Base-by-base conservation (phyloP, 2,888 invertebrate genomes). In the Dendrolimus houi region DNA sequence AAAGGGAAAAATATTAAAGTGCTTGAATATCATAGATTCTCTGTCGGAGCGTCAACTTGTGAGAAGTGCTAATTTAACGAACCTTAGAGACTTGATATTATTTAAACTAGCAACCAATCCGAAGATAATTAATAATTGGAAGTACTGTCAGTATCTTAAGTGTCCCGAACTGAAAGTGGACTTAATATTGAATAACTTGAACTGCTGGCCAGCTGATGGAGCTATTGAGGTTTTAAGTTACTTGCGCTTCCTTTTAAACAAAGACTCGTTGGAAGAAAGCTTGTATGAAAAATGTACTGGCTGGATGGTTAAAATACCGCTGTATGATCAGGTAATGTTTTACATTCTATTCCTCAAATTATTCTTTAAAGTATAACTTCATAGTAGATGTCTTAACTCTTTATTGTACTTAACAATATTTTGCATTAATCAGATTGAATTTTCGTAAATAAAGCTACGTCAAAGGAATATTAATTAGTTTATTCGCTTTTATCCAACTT, bases 291-390 rank as follows among this genome's bases (percentile, higher is more conserved):
- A 82, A 80, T 86, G 94, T 65, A 85, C 91, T 17, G 83, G 87
- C 55, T 93, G 93, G 87, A 85, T 93, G 61, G 77, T 90, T n/a
- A 92, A 92, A 69, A 93, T 95, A 66, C 91, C 92, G 55, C 80
- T 94, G 1, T 94, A 94, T 71, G 92, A 94, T 59, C 87, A 92
- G 88, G 93, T 93, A 83, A 29, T 29, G 29, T 29, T 29, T 29
- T 29, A 29, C 3, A 29, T 29, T 29, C 29, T 29, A 29, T 29
- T 29, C 3, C 29, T 29, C 6, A 29, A 29, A 29, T 29, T 29
- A 29, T 29, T 29, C 29, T 29, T 29, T 29, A 29, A 29, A 29
- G 29, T 6, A 29, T 14, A 1, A 14, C 14, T 14, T 1, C 1
- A 14, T 14, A 14, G 14, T 14, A 1, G 14, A 14, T 14, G 14